Evolutionary conservation across 1,140 invertebrate genomes (phyloP).

Genomic region (Aphaenogaster floridana): DNA sequence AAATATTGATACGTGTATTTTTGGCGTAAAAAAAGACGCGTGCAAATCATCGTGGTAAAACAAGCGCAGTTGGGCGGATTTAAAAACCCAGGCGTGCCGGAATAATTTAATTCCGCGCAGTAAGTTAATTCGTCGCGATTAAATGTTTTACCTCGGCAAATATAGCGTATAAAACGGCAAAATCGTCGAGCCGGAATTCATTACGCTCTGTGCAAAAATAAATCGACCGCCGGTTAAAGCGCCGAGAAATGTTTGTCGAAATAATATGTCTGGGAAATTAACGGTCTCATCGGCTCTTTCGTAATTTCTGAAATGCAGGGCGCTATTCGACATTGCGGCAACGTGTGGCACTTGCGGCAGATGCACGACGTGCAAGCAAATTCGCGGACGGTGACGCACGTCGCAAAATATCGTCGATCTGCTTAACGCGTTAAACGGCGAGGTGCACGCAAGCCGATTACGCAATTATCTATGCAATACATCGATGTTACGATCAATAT

Average conservation of each 20-base stretch:
- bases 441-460: conserved; percentile 68
- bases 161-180: conserved; percentile 50
- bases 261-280: conserved; percentile 56
- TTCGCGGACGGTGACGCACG: conserved; percentile 22
- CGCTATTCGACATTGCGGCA: not conserved
- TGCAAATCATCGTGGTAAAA: conserved; percentile 39
- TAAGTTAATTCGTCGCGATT: conserved; percentile 55
- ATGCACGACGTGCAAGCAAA: conserved; percentile 43
- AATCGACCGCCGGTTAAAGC: conserved; percentile 34
- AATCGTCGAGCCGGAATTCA: conserved; percentile 58
- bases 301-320: conserved; percentile 37
- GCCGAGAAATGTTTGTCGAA: conserved; percentile 47
- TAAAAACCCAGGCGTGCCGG: conserved; percentile 54
- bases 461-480: conserved; percentile 61
- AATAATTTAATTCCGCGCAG: conserved; percentile 58
- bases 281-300: conserved; percentile 30
- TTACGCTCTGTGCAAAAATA: conserved; percentile 57
- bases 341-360: not conserved
- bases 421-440: conserved; percentile 65
- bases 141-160: conserved; percentile 56
- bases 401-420: conserved; percentile 65
- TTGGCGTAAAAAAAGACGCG: conserved; percentile 23
- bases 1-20: conserved; percentile 42
- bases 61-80: conserved; percentile 26
- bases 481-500: conserved; percentile 65